Base-by-base conservation (phyloP, 2,113 vertebrate species). In the Sitta europaea region DNA sequence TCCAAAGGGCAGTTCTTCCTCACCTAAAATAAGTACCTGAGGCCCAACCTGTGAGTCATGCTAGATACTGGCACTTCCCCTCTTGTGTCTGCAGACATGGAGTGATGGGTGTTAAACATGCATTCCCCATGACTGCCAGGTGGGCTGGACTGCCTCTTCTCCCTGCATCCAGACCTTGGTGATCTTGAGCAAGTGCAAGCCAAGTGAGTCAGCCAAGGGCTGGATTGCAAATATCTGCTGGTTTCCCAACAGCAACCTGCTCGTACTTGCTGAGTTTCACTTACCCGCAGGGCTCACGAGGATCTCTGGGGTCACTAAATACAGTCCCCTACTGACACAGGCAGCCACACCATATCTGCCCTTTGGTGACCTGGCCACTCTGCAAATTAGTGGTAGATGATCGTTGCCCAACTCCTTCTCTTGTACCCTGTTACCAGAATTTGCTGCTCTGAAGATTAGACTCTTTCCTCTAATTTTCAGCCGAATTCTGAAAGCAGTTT, bases 81-180 rank as follows among this genome's bases (percentile, higher is more conserved):
- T 85, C 25, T 11, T 3, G 16, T 33, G 36, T 38, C 31, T 57
- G 61, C 22, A 40, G 16, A 9, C 7, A 2, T 27, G 29, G 33
- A 42, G 15, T 24, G 35, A 53, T 53, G 0, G 1, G 12, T 63
- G n/a, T 66, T 38, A 38, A 61, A 8, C 0, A 0, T 14, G 9
- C 28, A 36, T n/a, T n/a, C 48, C 12, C 54, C 13, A 36, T 0
- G 0, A 14, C 10, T 0, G 0, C 45, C 28, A 28, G 17, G 14
- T 23, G 28, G 38, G 70, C 70, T 45, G 61, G 40, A 23, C 43
- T 75, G 25, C 50, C 25, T 12, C 48, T 55, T n/a, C 48, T 90
- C 18, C n/a, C 28, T 68, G 20, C n/a, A 78, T 50, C 74, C 54
- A 86, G 57, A 48, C 9, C 0, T 10, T 10, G 9, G 33, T 63